phyloP scores from a whole-genome alignment of 2,797 vertebrate species.

The Phataginus tetradactyla region DNA sequence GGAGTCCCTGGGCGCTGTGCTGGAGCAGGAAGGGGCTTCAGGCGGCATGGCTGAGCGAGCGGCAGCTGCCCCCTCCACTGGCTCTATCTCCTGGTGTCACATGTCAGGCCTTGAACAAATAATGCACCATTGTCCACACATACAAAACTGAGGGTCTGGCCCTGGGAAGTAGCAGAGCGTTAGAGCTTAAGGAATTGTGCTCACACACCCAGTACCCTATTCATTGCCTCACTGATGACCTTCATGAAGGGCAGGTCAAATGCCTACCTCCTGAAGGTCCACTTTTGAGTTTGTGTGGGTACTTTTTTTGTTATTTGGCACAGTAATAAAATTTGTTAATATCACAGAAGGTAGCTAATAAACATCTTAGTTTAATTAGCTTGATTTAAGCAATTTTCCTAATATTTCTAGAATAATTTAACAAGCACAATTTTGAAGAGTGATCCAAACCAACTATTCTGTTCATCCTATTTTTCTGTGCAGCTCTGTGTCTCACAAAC shows the following conservation, averaged over 20 bases:
- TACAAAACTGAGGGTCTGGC: neutral
- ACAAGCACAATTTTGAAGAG: neutral
- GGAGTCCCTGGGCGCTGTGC: neutral
- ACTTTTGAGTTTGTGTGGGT: neutral
- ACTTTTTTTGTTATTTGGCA: neutral
- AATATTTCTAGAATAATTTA: neutral
- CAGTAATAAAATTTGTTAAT: neutral
- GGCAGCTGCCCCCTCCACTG: slow-evolving; percentile 61
- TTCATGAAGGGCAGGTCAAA: neutral
- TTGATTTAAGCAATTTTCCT: neutral
- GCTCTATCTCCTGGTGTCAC: slow-evolving; percentile 32
- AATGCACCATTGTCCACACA: slow-evolving; percentile 61
- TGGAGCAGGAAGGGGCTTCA: neutral
- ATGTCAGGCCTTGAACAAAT: neutral
- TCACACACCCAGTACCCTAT: neutral
- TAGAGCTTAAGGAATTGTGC: neutral
- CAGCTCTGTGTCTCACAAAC: neutral
- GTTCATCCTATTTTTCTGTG: neutral
- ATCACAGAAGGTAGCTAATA: neutral
- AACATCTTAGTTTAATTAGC: neutral
- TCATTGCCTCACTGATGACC: neutral
- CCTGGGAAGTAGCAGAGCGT: rapidly evolving
- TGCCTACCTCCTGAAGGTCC: neutral
- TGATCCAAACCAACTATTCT: neutral
- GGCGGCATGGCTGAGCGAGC: neutral